Base-by-base conservation (phyloP, 2,797 vertebrate genomes). In the Antennarius maculatus region DNA sequence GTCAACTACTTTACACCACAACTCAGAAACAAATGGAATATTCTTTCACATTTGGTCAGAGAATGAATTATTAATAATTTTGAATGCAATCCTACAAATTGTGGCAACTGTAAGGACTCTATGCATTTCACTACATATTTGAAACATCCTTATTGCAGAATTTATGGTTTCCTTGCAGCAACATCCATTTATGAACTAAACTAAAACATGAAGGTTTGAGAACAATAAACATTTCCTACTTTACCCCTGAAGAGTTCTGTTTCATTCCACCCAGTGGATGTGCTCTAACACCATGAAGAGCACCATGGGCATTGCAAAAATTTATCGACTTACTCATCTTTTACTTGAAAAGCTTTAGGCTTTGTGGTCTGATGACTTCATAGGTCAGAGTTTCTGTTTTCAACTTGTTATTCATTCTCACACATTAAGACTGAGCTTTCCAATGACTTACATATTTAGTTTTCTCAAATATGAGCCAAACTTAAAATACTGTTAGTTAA, bases 221-320 rank as follows among this genome's bases (percentile, higher is more conserved):
- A 5, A 8, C 39, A 41, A 41, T 41, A 41, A 41, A 41, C 8
- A 3, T 41, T 41, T 34, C 4, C 5, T 10, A 41, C 5, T 41
- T 41, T 2, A 41, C 39, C 61, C 42, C 41, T 39, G 69, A 71
- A 74, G 16, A 70, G 68, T 50, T 81, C 81, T 42, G 63, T 78
- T 70, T 81, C 42, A 74, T 73, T 65, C 39, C 47, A 11, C 39
- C 68, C 42, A 51, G 61, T 5, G 3, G 61, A 71, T 57, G 17
- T 46, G n/a, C 34, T 34, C n/a, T 15, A 61, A 61, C 18, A 41
- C 49, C 47, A 71, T 54, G 52, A 66, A 66, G 69, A 64, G 17
- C 29, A 55, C 63, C 56, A 58, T 28, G 31, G 69, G 74, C 64
- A 45, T 61, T 49, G 50, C 46, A 34, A 72, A 81, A 29, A 56